These are phyloP conservation scores for Panthera leo DNA, from an alignment of 2,113 vertebrate species.

Conservation along the genomic window DNA sequence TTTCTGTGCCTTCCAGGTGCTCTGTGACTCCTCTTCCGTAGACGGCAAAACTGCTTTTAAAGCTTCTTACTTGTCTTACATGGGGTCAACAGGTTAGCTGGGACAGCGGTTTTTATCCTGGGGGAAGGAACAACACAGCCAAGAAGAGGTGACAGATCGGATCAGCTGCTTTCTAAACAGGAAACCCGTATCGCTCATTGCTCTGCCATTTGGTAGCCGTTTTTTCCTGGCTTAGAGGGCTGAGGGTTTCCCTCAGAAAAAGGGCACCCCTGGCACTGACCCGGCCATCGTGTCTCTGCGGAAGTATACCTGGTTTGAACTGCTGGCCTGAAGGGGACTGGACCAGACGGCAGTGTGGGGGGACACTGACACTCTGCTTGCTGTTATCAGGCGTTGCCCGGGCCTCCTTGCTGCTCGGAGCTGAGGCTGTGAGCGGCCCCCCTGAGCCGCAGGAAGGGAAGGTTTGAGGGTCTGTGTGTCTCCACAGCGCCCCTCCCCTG, in stretches of 20 bases:
- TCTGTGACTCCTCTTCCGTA: neutral
- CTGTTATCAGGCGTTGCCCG: neutral
- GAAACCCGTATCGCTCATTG: neutral
- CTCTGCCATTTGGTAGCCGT: neutral
- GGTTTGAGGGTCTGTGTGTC: neutral
- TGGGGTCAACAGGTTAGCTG: neutral
- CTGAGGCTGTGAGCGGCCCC: neutral
- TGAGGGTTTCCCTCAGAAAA: neutral
- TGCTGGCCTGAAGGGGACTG: neutral
- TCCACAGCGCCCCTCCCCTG: constrained; percentile 93
- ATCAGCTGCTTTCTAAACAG: neutral
- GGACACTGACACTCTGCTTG: too few relatives aligned
- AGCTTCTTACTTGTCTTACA: neutral
- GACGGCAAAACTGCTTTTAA: neutral
- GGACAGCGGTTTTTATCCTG: neutral
- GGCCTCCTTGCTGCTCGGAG: neutral
- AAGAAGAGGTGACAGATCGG: neutral
- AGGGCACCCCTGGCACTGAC: neutral
- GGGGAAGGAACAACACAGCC: neutral
- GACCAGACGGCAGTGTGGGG: too few relatives aligned
- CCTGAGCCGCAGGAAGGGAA: neutral
- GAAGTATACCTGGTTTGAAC: neutral
- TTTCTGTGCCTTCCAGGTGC: neutral
- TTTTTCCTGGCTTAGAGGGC: neutral
- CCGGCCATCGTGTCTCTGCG: neutral